Percentiles rank a stretch among this genome's conserved stretches.
Conservation (phyloP, 2,113 vertebrate species). For the Megalops atlanticus region DNA sequence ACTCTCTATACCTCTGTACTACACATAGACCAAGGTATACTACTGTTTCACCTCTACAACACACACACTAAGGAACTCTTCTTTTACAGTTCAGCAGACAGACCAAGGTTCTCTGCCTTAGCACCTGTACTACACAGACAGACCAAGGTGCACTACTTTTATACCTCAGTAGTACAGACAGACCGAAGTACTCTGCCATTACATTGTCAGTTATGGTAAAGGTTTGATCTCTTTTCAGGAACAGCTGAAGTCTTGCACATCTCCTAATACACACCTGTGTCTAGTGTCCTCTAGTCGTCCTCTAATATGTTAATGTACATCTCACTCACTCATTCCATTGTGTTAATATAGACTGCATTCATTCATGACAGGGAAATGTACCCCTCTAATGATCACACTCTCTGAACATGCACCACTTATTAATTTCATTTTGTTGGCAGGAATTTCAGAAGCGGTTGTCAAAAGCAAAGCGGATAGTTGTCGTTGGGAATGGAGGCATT, state of each 20-base stretch:
- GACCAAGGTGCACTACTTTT: not conserved
- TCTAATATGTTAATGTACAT: too few species aligned
- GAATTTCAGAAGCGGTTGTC: constrained; percentile 87
- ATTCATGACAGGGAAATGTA: not conserved
- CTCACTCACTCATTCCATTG: not conserved
- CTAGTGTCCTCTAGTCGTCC: too few species aligned
- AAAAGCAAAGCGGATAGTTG: constrained; percentile 81
- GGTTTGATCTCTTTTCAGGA: too few species aligned
- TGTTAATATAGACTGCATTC: not conserved
- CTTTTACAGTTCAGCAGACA: too few species aligned
- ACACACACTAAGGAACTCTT: not conserved
- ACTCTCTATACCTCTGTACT: too few species aligned
- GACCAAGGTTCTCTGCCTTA: not conserved
- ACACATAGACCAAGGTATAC: not conserved
- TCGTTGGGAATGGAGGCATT: constrained; percentile 95
- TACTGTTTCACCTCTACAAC: not conserved
- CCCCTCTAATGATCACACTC: not conserved
- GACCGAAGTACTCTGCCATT: too few species aligned
- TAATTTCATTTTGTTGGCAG: constrained; percentile 59
- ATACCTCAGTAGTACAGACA: too few species aligned
- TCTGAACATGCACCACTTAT: constrained; percentile 5
- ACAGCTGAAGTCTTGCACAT: too few species aligned
- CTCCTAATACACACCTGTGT: too few species aligned
- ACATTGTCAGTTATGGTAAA: too few species aligned
- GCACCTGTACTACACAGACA: not conserved